Percentiles rank a stretch among this genome's conserved stretches.
These are phyloP conservation scores for Lycaon pictus DNA, from an alignment of 2,113 vertebrate genomes.

Conservation along the genomic window DNA sequence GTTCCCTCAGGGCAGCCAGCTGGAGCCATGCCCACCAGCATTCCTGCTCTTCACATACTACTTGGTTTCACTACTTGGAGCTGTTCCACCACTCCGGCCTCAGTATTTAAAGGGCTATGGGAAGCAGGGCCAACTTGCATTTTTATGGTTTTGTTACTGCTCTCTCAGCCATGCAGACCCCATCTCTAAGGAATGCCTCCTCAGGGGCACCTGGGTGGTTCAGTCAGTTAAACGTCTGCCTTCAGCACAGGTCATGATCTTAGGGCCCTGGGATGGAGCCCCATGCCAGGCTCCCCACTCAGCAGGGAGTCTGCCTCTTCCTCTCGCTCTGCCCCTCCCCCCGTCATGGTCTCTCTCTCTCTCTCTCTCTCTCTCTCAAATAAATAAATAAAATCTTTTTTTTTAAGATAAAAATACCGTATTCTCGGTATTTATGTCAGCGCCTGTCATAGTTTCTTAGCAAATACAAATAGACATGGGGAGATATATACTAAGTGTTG, in stretches of 20 bases:
- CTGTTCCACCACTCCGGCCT: background rate
- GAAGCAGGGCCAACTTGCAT: conserved; percentile 41
- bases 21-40: conserved; percentile 36
- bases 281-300: background rate
- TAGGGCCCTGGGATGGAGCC: background rate
- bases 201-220: background rate
- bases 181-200: background rate
- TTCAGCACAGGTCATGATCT: background rate
- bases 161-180: background rate
- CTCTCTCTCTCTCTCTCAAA: background rate
- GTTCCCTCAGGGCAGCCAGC: background rate
- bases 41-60: conserved; percentile 61
- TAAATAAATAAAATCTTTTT: background rate
- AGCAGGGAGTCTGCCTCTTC: background rate
- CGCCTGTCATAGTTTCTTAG: background rate
- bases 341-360: background rate
- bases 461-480: background rate
- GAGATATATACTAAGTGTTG: background rate
- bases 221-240: background rate
- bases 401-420: background rate
- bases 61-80: conserved; percentile 59
- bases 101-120: conserved; percentile 49
- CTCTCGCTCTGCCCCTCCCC: background rate
- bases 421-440: background rate
- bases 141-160: conserved; percentile 39